Conservation (phyloP, 2,888 invertebrate species). For the Syritta pipiens region DNA sequence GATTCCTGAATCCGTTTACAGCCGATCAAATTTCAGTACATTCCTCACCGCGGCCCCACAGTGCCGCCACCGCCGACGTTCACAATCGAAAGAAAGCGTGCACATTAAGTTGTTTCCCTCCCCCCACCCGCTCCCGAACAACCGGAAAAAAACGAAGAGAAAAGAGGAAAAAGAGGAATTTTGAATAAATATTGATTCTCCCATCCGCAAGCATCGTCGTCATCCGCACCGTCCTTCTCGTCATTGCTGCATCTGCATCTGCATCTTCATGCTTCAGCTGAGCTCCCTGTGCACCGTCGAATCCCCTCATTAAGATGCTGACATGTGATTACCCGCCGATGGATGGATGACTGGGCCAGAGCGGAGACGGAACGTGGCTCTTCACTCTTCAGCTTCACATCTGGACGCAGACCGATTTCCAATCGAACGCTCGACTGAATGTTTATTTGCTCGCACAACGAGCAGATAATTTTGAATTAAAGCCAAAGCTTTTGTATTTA, state of each 20-base stretch:
- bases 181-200: slow-evolving; percentile 41
- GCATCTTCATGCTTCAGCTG: slow-evolving; percentile 17
- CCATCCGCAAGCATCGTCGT: background rate
- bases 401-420: slow-evolving; percentile 3
- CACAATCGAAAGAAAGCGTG: too few relatives aligned
- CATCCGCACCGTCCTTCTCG: background rate
- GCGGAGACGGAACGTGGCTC: too few relatives aligned
- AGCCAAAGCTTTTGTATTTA: slow-evolving; percentile 17
- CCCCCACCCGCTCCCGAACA: too few relatives aligned
- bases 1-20: too few relatives aligned
- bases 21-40: too few relatives aligned
- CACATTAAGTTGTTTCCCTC: too few relatives aligned
- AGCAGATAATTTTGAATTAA: slow-evolving; percentile 24
- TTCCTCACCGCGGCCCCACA: too few relatives aligned
- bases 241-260: slow-evolving; percentile 5
- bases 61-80: too few relatives aligned
- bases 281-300: background rate
- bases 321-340: slow-evolving; percentile 39
- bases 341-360: too few relatives aligned
- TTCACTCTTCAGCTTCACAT: background rate
- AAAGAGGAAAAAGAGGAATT: too few relatives aligned
- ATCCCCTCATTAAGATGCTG: slow-evolving; percentile 41
- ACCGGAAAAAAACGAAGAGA: too few relatives aligned
- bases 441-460: slow-evolving; percentile 23
- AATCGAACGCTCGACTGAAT: slow-evolving; percentile 12